Conservation (phyloP, 2,113 vertebrate species). For the Anseranas semipalmata region DNA sequence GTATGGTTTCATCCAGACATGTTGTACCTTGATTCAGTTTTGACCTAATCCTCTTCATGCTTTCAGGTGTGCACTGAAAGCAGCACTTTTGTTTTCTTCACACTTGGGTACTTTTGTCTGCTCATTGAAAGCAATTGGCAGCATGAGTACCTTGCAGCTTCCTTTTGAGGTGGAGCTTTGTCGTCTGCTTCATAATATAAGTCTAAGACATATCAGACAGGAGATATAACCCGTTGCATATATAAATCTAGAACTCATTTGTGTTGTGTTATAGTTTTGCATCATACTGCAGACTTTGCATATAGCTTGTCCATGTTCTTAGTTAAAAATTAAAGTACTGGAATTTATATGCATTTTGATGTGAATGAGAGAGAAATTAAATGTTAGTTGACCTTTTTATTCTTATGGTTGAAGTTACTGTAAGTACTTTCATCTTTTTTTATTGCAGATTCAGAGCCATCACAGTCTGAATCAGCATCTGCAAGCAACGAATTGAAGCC, state of each 20-base stretch:
- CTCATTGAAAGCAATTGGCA: background rate
- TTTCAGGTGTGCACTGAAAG: background rate
- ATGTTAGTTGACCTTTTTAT: background rate
- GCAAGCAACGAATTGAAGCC: background rate
- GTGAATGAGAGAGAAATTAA: background rate
- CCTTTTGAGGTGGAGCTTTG: background rate
- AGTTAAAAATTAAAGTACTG: background rate
- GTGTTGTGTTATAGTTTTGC: background rate
- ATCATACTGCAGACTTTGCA: background rate
- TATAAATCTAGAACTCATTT: background rate
- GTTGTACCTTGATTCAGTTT: background rate
- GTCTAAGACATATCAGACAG: background rate
- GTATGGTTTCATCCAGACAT: background rate
- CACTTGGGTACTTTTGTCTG: background rate
- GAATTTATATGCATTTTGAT: background rate
- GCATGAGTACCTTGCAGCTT: background rate
- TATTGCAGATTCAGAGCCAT: constrained; percentile 12
- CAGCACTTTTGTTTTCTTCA: background rate
- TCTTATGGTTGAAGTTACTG: background rate
- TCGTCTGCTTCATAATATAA: background rate
- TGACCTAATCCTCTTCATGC: background rate
- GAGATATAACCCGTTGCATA: background rate
- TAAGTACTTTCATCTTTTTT: background rate
- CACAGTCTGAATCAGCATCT: background rate
- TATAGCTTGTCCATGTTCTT: background rate